A percentile compares a stretch with the other conserved stretches of the same genome.
phyloP scores from a whole-genome alignment of 2,113 vertebrate species.

The Syngnathus floridae region DNA sequence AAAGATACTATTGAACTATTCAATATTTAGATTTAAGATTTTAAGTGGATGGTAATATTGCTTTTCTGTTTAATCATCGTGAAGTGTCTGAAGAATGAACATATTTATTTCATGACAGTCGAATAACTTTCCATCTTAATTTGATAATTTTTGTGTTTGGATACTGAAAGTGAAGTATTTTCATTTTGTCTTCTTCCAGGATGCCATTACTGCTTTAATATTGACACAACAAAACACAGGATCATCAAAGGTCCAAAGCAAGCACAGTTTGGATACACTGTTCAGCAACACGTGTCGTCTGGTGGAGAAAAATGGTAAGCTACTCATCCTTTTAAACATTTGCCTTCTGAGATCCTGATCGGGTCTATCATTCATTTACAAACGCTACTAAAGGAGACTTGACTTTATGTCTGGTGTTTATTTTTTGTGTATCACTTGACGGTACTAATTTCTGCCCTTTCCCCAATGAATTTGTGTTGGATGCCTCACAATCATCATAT shows the following conservation, averaged over 20 bases:
- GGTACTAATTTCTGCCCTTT: slow-evolving; percentile 24
- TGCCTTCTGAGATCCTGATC: neutral
- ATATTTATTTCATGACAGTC: neutral
- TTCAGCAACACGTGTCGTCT: slow-evolving; percentile 87
- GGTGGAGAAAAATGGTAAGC: slow-evolving; percentile 89
- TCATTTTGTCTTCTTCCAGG: slow-evolving; percentile 60
- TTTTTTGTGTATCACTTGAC: slow-evolving; percentile 3
- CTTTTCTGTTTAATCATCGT: neutral
- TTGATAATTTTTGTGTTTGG: neutral
- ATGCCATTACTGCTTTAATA: slow-evolving; percentile 79
- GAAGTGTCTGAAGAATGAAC: neutral
- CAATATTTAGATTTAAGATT: neutral
- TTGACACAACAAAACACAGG: slow-evolving; percentile 80
- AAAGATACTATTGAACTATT: no score
- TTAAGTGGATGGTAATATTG: neutral
- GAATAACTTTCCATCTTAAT: neutral
- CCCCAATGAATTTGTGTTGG: slow-evolving; percentile 11
- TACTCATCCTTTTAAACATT: neutral
- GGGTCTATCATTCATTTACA: neutral
- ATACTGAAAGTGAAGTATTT: neutral
- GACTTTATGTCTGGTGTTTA: neutral
- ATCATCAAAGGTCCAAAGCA: slow-evolving; percentile 84
- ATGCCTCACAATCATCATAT: slow-evolving; percentile 54
- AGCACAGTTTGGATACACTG: slow-evolving; percentile 91
- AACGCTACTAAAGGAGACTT: neutral